phyloP scores from a whole-genome alignment of 64 coral and sea anemone species.

The Montipora foliosa region DNA sequence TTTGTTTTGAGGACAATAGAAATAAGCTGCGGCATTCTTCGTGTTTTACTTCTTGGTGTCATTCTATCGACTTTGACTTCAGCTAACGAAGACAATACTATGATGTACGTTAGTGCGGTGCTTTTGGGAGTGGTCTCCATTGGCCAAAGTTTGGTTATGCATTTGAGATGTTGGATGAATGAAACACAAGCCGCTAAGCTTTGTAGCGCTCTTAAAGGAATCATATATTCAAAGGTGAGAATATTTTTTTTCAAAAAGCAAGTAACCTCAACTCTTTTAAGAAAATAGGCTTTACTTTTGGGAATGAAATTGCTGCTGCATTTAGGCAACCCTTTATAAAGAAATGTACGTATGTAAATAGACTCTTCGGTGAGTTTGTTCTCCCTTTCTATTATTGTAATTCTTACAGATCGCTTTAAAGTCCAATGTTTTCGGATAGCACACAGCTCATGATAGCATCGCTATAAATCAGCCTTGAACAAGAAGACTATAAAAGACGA shows the following conservation, averaged over 20 bases:
- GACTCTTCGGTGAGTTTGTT: no score
- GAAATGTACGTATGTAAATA: no score
- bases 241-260: not conserved
- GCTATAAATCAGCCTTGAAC: no score
- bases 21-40: not conserved
- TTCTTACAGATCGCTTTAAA: no score
- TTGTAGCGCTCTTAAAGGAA: not conserved
- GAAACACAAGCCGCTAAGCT: not conserved
- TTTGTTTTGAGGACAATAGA: not conserved
- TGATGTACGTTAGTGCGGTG: not conserved
- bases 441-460: no score
- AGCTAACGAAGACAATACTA: not conserved
- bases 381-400: no score
- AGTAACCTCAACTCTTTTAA: no score
- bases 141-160: not conserved
- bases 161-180: not conserved
- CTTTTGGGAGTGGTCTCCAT: not conserved
- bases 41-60: not conserved
- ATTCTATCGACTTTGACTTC: not conserved
- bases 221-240: not conserved
- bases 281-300: no score
- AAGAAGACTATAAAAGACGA: no score
- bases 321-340: no score
- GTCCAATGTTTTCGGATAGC: no score
- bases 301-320: no score